Base-by-base conservation (phyloP, 2,888 invertebrate genomes). In the Drosophila koepferae region DNA sequence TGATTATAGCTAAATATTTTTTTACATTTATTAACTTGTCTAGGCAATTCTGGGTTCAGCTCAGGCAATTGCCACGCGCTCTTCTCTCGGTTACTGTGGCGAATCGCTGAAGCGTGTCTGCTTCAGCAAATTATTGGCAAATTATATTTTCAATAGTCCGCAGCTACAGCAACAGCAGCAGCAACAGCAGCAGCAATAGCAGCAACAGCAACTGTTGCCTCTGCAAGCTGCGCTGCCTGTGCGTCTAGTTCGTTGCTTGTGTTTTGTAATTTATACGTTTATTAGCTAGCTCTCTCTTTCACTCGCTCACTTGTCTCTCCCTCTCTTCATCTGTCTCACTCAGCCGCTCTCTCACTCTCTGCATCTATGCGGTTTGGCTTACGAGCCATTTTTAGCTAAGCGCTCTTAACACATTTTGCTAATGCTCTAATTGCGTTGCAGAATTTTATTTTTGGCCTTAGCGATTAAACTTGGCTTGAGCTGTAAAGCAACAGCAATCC, bases 61-160 rank as follows among this genome's bases (percentile, higher is more conserved):
- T 56, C 40, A 44, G 61, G 43, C 63, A 64, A 66, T 83, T 66
- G 70, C 70, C 74, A 63, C 63, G 78, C 66, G 82, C 65, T 77
- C 72, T 46, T 53, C 46, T 38, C 51, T 74, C 36, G 38, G 51
- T 44, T 63, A 69, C 74, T 74, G 73, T 78, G 54, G 75, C 69
- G 65, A 90, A 81, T 90, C 78, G 70, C 81, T 86, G 89, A 88
- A 86, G 85, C 85, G 89, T 88, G 61, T 63, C 83, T 55, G 81
- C 86, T 75, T 65, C 82, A 79, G 66, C 81, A 71, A 56, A 86
- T 76, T 86, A 90, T 86, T 86, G 90, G 75, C 90, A 72, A 85
- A 86, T 81, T 77, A 67, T 82, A 69, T 85, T 86, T 67, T 73
- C 86, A 90, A 90, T 90, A 88, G 68, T 49, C 69, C 58, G 56